Conservation (phyloP, 2,797 vertebrate species). For the Lagocephalus sceleratus region DNA sequence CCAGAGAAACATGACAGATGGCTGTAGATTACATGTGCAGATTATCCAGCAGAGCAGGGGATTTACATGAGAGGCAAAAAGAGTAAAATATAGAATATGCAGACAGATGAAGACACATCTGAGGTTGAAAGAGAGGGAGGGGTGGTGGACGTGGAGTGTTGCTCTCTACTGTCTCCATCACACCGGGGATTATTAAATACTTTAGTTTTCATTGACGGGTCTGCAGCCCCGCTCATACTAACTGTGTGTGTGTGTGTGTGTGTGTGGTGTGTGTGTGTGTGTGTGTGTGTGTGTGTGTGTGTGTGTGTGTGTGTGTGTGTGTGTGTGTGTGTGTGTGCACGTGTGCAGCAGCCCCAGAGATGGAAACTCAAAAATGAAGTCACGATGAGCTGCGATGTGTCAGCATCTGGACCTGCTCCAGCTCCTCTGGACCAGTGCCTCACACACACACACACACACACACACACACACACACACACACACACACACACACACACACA, state of each 20-base stretch:
- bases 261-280: too few relatives aligned
- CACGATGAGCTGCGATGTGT: not conserved
- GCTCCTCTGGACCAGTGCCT: not conserved
- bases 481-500: too few relatives aligned
- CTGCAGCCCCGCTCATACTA: not conserved
- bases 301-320: too few relatives aligned
- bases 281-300: too few relatives aligned
- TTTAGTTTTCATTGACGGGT: not conserved
- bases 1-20: conserved; percentile 73
- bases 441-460: too few relatives aligned
- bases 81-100: conserved; percentile 12
- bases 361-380: not conserved
- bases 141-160: not conserved
- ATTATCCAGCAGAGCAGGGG: conserved; percentile 56
- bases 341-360: not conserved
- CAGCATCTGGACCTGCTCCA: not conserved
- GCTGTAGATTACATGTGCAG: conserved; percentile 71
- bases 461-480: too few relatives aligned
- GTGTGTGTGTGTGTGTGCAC: too few relatives aligned
- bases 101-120: not conserved
- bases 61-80: conserved; percentile 17
- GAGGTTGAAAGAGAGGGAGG: not conserved
- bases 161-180: not conserved
- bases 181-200: too few relatives aligned
- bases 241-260: too few relatives aligned